Evolutionary conservation across 1,140 invertebrate species (phyloP).

Genomic region (Apis laboriosa): DNA sequence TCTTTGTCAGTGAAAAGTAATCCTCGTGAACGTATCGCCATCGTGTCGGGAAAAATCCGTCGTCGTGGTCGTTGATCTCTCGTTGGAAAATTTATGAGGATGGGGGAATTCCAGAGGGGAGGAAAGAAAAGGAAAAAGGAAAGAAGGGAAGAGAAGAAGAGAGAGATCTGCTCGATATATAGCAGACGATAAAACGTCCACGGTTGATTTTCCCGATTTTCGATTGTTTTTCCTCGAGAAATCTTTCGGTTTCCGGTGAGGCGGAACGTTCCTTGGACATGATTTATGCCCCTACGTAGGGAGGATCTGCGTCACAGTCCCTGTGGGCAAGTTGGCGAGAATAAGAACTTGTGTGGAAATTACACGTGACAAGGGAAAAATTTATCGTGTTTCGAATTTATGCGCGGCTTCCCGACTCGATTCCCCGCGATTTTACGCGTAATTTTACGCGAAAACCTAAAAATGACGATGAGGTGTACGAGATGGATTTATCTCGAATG

Average conservation of each 20-base stretch:
- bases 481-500: neutral
- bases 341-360: neutral
- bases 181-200: neutral
- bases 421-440: neutral
- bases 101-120: too few relatives aligned
- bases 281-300: neutral
- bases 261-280: too few relatives aligned
- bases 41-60: neutral
- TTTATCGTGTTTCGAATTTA: neutral
- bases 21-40: neutral
- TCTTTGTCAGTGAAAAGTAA: neutral
- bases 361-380: neutral
- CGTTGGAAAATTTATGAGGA: constrained; percentile 1
- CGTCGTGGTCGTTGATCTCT: neutral
- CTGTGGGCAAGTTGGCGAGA: neutral
- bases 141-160: neutral
- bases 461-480: too few relatives aligned
- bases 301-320: too few relatives aligned
- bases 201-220: neutral
- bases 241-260: too few relatives aligned
- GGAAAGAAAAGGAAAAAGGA: neutral
- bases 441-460: too few relatives aligned
- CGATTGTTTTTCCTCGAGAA: neutral
- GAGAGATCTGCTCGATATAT: neutral
- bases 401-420: neutral